Evolutionary conservation across 2,113 vertebrate species (phyloP), one percentile per base, ranked within the genome.

Genomic region (Apeltes quadracus): DNA sequence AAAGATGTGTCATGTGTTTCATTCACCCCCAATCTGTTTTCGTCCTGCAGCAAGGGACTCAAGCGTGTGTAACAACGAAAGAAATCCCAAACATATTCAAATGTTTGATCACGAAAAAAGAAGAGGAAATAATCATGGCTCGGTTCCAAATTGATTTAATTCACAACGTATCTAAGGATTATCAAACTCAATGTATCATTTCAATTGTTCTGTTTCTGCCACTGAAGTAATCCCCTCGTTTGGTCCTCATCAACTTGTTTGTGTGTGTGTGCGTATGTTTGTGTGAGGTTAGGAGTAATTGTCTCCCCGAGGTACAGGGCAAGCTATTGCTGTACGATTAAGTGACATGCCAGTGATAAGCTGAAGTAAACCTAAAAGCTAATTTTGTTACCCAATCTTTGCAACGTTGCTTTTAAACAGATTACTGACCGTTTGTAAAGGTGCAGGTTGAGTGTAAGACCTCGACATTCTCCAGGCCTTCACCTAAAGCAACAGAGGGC

Each of bases 341-440:
- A 82, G 23, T 22, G 55, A 71, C 70, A 72, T n/a, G 34, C 78
- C 87, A 87, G 85, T 88, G 82, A 89, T 86, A 90, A 90, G 84
- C 88, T 90, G 72, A 64, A 71, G 56, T 73, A 68, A 76, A 81
- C 48, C 53, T 69, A 62, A 56, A 82, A 85, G 48, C 61, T 61
- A 64, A 82, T 76, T 78, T 81, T 62, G 27, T 58, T 48, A 73
- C 46, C 55, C 36, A 64, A 29, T 77, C 18, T 70, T 76, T 69
- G 27, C 59, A 81, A 57, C 39, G 16, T 57, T 70, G 9, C 22
- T 61, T 23, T 48, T n/a, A 51, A 5, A 18, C 11, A 36, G 32
- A 25, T 69, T 75, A 22, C 75, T 69, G 41, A 68, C 70, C 61
- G 38, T 79, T 71, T 70, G 13, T 61, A 51, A 59, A 74, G 41